Evolutionary conservation across 2,888 invertebrate genomes (phyloP).

Genomic region (Allacma fusca): DNA sequence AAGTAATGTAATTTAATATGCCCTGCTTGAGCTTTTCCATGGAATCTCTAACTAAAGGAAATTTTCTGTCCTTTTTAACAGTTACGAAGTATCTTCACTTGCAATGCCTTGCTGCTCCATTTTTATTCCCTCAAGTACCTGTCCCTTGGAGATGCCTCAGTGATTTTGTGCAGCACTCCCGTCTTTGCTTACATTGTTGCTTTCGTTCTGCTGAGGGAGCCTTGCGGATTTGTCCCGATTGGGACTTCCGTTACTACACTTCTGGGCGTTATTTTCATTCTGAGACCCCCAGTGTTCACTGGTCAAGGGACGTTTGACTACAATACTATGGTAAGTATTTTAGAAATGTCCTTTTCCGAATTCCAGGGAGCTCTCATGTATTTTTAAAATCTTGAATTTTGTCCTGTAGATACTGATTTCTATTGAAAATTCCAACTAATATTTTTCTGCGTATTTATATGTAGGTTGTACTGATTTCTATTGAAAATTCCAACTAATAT

Average conservation of each 20-base stretch:
- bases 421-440: too few species aligned
- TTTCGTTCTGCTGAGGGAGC: slow-evolving; percentile 51
- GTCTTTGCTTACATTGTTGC: slow-evolving; percentile 51
- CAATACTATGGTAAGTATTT: slow-evolving; percentile 50
- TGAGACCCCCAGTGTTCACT: slow-evolving; percentile 55
- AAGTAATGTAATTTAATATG: too few species aligned
- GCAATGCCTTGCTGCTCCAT: slow-evolving; percentile 44
- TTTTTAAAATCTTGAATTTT: too few species aligned
- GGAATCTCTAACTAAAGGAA: too few species aligned
- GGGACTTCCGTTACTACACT: slow-evolving; percentile 45
- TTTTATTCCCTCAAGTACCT: slow-evolving; percentile 48
- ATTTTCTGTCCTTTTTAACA: background rate
- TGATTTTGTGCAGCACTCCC: slow-evolving; percentile 52
- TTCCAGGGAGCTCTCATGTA: background rate
- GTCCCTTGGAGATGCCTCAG: slow-evolving; percentile 47
- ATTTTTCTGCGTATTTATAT: too few species aligned
- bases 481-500: too few species aligned
- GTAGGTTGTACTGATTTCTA: too few species aligned
- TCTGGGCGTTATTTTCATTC: slow-evolving; percentile 50
- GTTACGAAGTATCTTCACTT: slow-evolving; percentile 35
- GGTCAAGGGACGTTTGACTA: slow-evolving; percentile 51
- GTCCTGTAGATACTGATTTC: too few species aligned
- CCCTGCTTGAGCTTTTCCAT: too few species aligned
- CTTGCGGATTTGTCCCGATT: slow-evolving; percentile 50
- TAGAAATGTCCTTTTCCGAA: background rate